Evolutionary conservation across 2,797 vertebrate species (phyloP), one percentile per base, ranked within the genome.

Genomic region (Chloroceryle amazona): DNA sequence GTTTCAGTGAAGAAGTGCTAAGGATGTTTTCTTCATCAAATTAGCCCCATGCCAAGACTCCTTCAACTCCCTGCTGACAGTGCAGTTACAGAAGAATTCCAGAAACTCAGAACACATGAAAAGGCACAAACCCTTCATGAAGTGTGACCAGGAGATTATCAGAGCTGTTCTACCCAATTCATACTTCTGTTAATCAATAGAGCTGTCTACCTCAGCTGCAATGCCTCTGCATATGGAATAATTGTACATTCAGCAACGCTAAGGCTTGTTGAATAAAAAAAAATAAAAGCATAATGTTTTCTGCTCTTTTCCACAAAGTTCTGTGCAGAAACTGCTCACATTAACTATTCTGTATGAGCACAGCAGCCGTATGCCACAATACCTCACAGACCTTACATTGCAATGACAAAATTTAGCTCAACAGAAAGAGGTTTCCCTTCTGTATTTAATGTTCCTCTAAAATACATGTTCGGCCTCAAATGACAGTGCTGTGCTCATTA

Each of bases 101-200:
- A 49, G 41, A 28, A 71, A 52, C 26, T 44, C 20, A 1, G 35
- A 75, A 84, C 73, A 62, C 37, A 52, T 37, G 31, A 65, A 52
- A 68, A 15, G 26, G 29, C 26, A 67, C 9, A 16, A 58, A 37
- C 0, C 33, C 42, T 44, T 0, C 0, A 14, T 5, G 0, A 2
- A 46, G 25, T 47, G 61, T 26, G 70, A 51, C 46, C 46, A 58
- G 31, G 10, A 26, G 55, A 31, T 46, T 14, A 47, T 4, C 41
- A 61, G 61, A 41, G 60, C 65, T 29, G 67, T 23, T 33, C 75
- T 67, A 41, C n/a, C 23, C 15, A 1, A 5, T 46, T 31, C 25
- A 0, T 3, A 26, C 61, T 57, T 18, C 51, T 28, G 14, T 12
- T n/a, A 76, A n/a, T 13, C 5, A 5, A 6, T 2, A n/a, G 5